These are phyloP conservation scores for Charina bottae DNA, from an alignment of 2,113 vertebrate genomes.

Conservation along the genomic window DNA sequence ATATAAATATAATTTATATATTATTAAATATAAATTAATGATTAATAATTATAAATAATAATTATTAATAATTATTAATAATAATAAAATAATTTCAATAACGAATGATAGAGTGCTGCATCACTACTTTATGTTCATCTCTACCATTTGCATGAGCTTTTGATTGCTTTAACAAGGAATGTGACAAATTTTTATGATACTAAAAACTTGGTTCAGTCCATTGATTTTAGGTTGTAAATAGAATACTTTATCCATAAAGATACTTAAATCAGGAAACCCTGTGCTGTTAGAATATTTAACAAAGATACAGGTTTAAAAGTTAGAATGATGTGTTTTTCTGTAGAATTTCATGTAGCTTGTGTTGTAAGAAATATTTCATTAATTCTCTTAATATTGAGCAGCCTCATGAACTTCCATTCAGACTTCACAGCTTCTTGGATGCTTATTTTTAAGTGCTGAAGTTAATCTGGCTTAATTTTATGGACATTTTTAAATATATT, in stretches of 20 bases:
- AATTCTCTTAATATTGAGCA: slow-evolving; percentile 17
- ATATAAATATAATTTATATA: no score
- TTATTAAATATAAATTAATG: no score
- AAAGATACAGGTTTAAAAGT: slow-evolving; percentile 52
- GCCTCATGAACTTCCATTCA: slow-evolving; percentile 32
- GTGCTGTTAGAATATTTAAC: slow-evolving; percentile 51
- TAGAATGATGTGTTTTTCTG: slow-evolving; percentile 32
- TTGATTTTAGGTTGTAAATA: neutral
- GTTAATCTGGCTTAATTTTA: slow-evolving; percentile 21
- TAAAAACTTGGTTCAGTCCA: neutral
- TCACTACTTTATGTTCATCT: neutral
- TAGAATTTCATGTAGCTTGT: neutral
- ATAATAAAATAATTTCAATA: no score
- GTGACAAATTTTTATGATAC: neutral
- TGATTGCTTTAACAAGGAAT: neutral
- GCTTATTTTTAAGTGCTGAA: slow-evolving; percentile 17
- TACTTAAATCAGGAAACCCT: slow-evolving; percentile 37
- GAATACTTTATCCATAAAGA: neutral
- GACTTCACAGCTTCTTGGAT: slow-evolving; percentile 26
- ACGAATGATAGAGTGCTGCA: neutral
- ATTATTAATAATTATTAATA: no score
- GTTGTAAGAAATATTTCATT: slow-evolving; percentile 31
- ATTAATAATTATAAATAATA: no score
- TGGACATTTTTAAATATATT: neutral
- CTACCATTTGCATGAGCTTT: neutral